Evolutionary conservation across 1,140 invertebrate species (phyloP), one percentile per base, ranked within the genome.

Genomic region (Calliopsis andreniformis): DNA sequence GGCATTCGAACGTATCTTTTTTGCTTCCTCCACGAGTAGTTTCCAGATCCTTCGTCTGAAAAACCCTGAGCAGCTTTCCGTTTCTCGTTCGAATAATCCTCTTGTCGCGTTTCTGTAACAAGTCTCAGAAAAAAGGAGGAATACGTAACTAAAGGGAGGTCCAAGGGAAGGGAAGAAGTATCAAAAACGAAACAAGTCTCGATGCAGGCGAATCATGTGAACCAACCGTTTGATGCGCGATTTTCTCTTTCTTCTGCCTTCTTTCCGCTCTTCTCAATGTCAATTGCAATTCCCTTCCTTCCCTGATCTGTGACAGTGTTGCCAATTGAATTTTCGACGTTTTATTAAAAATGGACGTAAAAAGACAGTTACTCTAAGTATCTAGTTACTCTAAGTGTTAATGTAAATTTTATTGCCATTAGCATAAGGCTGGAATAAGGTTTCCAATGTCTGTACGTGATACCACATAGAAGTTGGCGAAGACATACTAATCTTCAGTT

Each of bases 131-230:
- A 25, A 71, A 51, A 42, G 20, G 23, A 18, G 12, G 18, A 39
- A 16, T n/a, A 61, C 32, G 32, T 16, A n/a, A 39, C 32, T 45
- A 45, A 68, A 30, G 43, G 14, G 20, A 28, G 10, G 20, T 56
- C 35, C 39, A 14, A 53, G 18, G 30, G 45, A 4, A 18, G 8
- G 23, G 45, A 25, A n/a, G 56, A 35, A 43, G 70, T 39, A 51
- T 53, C 70, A 49, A 73, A 56, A 73, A 49, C 35, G 20, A 56
- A 62, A 67, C 49, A 25, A 56, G 47, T 28, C 51, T 55, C 28
- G 71, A 56, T 25, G 28, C 62, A 35, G 45, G 45, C 32, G 62
- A 45, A 75, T 75, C 71, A 62, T 75, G 71, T 67, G 71, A 75
- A 76, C 72, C 72, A 58, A 28, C 71, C 51, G 59, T 32, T 30